Percentiles rank a stretch among this genome's conserved stretches.
Conservation (phyloP, 2,797 vertebrate species). For the Trachurus trachurus region DNA sequence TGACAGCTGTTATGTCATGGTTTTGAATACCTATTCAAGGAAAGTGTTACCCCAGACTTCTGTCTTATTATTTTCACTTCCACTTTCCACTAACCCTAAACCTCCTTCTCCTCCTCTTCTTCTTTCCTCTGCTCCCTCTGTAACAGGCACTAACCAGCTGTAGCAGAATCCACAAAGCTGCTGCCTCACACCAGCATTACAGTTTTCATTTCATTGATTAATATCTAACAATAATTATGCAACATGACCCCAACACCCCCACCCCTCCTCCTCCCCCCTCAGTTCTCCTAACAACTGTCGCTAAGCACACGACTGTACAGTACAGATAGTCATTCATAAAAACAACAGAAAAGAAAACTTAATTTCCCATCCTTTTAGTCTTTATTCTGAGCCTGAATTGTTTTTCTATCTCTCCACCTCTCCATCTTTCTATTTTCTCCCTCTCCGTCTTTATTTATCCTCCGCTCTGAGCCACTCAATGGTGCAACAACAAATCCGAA, state of each 20-base stretch:
- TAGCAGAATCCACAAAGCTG: slow-evolving; percentile 33
- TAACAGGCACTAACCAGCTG: slow-evolving; percentile 59
- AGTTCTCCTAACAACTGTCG: not conserved
- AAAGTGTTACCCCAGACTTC: slow-evolving; percentile 22
- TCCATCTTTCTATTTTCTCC: slow-evolving; percentile 28
- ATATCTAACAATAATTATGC: slow-evolving; percentile 34
- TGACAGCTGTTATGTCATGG: too few species aligned
- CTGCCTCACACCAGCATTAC: slow-evolving; percentile 39
- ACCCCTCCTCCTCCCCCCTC: too few species aligned
- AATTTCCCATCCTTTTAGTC: not conserved
- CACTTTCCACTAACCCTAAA: slow-evolving; percentile 19
- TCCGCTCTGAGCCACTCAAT: slow-evolving; percentile 61
- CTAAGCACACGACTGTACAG: not conserved
- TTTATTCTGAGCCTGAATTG: slow-evolving; percentile 27
- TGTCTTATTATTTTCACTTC: slow-evolving; percentile 57
- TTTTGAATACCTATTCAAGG: too few species aligned
- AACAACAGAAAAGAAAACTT: slow-evolving; percentile 7
- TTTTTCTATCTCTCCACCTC: slow-evolving; percentile 19
- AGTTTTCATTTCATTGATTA: slow-evolving; percentile 43
- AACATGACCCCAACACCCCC: not conserved
- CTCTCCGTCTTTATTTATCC: slow-evolving; percentile 35
- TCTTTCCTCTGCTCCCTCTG: slow-evolving; percentile 19
- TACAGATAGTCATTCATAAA: slow-evolving; percentile 8
- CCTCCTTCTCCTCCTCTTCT: slow-evolving; percentile 21
- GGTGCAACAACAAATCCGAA: slow-evolving; percentile 71